Base-by-base conservation (phyloP, 2,888 invertebrate species). In the Caradrina clavipalpis region DNA sequence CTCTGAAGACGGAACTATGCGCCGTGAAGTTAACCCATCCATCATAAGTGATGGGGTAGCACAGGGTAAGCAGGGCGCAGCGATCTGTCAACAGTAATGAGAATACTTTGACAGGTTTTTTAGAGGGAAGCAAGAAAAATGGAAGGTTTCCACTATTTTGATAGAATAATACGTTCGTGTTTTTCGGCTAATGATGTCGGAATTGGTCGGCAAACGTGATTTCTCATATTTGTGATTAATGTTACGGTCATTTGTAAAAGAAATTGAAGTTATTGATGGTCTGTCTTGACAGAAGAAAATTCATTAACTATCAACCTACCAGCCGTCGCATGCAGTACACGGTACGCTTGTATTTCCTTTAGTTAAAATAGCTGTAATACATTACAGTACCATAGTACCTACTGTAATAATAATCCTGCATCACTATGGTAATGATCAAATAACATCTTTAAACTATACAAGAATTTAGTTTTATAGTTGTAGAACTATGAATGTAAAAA, bases 21-120 rank as follows among this genome's bases (percentile, higher is more conserved):
- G 39, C 64, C 71, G 67, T 59, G 57, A 82, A 87, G 68, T 84
- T 84, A 57, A 26, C 73, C 76, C 87, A 91, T 93, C 87, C 85
- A 91, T 93, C 92, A 89, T 85, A 65, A 35, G 45, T 45, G 76
- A 50, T 73, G 65, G 67, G 77, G 73, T 69, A 69, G 74, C 75
- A 47, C 73, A 67, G 67, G 77, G 73, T 69, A 69, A 76, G 76
- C 80, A 82, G 78, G 78, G 53, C 84, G 81, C 86, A 83, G 64
- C 65, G 61, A 93, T 92, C 89, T 86, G 90, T 92, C 93, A 91
- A 76, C 73, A 61, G 81, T 90, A 90, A 91, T 90, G 88, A 89
- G 85, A 79, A 73, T 72, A 78, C 73, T 73, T 74, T 87, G 91
- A 89, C 91, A 89, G 89, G 69, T 83, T 54, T 70, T 66, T 68